Base-by-base conservation (phyloP, 2,888 invertebrate species). In the Rhaphigaster nebulosa region DNA sequence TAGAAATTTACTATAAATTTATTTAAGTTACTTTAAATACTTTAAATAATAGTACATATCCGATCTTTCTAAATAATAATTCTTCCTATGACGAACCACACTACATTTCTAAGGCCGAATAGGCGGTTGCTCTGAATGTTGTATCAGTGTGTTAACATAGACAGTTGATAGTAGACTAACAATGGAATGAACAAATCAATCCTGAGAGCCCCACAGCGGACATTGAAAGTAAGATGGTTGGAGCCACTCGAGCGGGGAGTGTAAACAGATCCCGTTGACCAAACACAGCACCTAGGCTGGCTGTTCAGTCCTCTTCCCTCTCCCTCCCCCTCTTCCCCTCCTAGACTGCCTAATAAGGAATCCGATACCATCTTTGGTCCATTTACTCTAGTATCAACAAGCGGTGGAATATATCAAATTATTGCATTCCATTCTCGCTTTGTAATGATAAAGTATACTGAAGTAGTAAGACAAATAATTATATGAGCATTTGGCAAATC, bases 171-270 rank as follows among this genome's bases (percentile, higher is more conserved):
- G 20, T 38, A 76, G 70, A 6, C 70, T 76, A 76, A 76, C 70
- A 76, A 76, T 76, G 38, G 70, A 34, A 76, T 5, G 70, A 76
- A 76, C 70, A 76, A 76, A 76, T 76, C 34, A 76, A 76, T 34
- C 70, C 70, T 8, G 38, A 76, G 70, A 38, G 70, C 20, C 70
- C 38, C 70, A 20, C 6, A 23, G 38, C 70, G 38, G 70, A 38
- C 70, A 76, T 13, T 20, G 70, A 20, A 34, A 76, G 70, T 76
- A 76, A 76, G 70, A 34, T 38, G 23, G 70, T 18, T 0, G 18
- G 34, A 38, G 20, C 70, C 70, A 76, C 34, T 38, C 34, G 70
- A 76, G 70, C 70, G 38, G 5, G 29, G 34, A 76, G 70, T 34
- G 70, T 38, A 76, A 76, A 76, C 70, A 76, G 70, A 76, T 76